Evolutionary conservation across 2,797 vertebrate species (phyloP).

Genomic region (Xyrichtys novacula): DNA sequence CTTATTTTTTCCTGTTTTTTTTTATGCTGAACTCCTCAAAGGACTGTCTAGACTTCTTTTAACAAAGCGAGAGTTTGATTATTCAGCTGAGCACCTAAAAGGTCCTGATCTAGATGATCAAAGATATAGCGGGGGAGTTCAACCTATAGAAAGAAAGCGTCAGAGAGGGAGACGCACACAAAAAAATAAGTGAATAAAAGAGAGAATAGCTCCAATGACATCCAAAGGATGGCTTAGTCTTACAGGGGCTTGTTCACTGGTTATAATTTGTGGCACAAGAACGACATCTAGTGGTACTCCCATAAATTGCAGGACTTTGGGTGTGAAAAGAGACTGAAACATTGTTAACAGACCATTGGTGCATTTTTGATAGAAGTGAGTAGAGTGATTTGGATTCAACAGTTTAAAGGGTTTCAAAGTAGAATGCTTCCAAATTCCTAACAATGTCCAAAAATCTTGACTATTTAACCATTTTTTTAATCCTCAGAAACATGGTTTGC

Average conservation of each 20-base stretch:
- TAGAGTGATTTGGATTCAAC: too few species aligned
- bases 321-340: too few species aligned
- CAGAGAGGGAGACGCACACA: background rate
- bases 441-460: too few species aligned
- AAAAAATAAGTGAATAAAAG: background rate
- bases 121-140: conserved; percentile 3
- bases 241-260: background rate
- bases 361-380: too few species aligned
- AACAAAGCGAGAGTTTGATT: conserved; percentile 20
- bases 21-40: conserved; percentile 28
- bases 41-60: conserved; percentile 38
- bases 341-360: too few species aligned
- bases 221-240: conserved; percentile 6
- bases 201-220: background rate
- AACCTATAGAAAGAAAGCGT: background rate
- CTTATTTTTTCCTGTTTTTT: conserved; percentile 39
- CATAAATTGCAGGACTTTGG: background rate
- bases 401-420: too few species aligned
- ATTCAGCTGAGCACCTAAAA: conserved; percentile 33
- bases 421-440: too few species aligned
- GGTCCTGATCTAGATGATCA: conserved; percentile 34
- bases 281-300: conserved; percentile 61
- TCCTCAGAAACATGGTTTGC: too few species aligned
- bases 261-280: conserved; percentile 28
- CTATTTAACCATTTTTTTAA: too few species aligned